Conservation (phyloP, 2,113 vertebrate genomes). For the Oncorhynchus tshawytscha region DNA sequence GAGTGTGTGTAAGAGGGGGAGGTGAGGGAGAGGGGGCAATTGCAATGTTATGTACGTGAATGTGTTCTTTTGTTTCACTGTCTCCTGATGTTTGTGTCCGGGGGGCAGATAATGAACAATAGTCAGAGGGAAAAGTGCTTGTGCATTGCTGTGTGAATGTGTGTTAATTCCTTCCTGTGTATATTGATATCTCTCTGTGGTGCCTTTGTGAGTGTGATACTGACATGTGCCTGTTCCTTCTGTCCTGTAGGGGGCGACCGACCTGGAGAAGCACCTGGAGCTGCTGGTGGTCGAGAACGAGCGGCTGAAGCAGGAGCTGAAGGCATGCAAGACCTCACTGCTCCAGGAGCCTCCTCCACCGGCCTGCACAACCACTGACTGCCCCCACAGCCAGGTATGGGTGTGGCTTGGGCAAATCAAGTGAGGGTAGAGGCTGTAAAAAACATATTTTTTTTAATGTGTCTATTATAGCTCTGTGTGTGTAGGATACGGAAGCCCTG, state of each 20-base stretch:
- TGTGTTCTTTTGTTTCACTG: too few species aligned
- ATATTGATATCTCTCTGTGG: neutral
- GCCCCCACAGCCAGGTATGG: constrained; percentile 76
- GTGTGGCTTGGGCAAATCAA: neutral
- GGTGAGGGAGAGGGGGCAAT: neutral
- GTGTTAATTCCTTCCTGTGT: neutral
- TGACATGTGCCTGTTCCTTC: neutral
- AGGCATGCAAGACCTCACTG: constrained; percentile 72
- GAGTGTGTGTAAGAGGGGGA: neutral
- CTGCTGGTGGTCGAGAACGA: constrained; percentile 88
- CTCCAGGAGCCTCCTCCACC: constrained; percentile 54
- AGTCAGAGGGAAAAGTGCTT: neutral
- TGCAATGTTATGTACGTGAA: too few species aligned
- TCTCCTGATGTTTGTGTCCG: too few species aligned
- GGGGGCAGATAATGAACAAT: too few species aligned
- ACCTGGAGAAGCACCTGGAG: constrained; percentile 91
- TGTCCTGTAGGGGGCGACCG: constrained; percentile 81
- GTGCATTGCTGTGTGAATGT: neutral
- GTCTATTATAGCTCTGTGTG: neutral
- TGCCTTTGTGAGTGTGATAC: neutral
- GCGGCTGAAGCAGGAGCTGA: constrained; percentile 86
- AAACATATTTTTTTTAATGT: too few species aligned
- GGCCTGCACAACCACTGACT: constrained; percentile 56
- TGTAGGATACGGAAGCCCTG: constrained; percentile 37
- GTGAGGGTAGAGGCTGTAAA: too few species aligned